Percentiles rank a stretch among this genome's conserved stretches.
Evolutionary conservation across 2,888 invertebrate species (phyloP).

Genomic region (Temnothorax rugatulus): DNA sequence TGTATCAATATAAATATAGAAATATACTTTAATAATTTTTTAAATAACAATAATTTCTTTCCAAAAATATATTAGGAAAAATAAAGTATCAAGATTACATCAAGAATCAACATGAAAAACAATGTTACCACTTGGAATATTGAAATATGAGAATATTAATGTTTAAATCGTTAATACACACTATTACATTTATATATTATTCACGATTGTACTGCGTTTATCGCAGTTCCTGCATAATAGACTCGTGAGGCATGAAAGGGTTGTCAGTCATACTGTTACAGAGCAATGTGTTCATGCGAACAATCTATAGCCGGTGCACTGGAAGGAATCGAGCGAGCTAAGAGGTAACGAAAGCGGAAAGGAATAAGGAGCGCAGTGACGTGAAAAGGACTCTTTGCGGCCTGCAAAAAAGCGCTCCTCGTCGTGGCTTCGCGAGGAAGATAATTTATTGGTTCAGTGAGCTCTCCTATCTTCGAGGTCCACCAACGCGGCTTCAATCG

Average conservation of each 20-base stretch:
- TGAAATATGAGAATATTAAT: neutral
- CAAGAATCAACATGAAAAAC: neutral
- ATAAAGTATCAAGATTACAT: neutral
- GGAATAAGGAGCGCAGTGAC: slow-evolving; percentile 58
- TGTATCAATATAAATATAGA: neutral
- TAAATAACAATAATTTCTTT: neutral
- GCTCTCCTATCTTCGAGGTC: slow-evolving; percentile 58
- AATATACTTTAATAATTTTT: neutral
- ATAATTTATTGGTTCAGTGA: slow-evolving; percentile 76
- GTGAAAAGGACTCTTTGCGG: slow-evolving; percentile 67
- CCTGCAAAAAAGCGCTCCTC: slow-evolving; percentile 61
- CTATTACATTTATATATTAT: neutral
- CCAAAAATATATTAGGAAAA: neutral
- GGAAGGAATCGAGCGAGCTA: slow-evolving; percentile 21
- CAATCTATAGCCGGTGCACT: slow-evolving; percentile 15
- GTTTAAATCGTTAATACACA: neutral
- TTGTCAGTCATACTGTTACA: neutral
- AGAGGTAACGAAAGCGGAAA: slow-evolving; percentile 32
- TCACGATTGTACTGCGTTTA: neutral
- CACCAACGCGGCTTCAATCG: slow-evolving; percentile 64
- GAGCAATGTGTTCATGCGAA: slow-evolving; percentile 6
- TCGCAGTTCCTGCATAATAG: slow-evolving; percentile 2
- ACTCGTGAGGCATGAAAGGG: neutral
- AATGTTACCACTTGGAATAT: neutral
- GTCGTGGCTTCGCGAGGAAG: slow-evolving; percentile 53